Evolutionary conservation across 2,113 vertebrate species (phyloP), one percentile per base, ranked within the genome.

Genomic region (Caracal caracal): DNA sequence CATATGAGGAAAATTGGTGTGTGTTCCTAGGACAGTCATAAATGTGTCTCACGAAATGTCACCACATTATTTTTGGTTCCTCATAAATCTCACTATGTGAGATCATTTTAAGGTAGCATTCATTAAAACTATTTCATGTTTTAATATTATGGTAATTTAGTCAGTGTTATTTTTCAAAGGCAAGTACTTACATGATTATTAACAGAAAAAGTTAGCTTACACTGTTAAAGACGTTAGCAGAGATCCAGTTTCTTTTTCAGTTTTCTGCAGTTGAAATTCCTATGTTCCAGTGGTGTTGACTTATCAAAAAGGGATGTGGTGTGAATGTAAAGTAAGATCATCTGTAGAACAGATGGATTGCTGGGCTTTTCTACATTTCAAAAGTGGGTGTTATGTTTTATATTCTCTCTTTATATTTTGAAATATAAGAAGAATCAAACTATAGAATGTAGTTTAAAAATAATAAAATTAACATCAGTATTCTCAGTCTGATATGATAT

Each of bases 131-230:
- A 35, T 59, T 79, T 89, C 35, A 35, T n/a, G 28, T 85, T 80
- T 94, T 83, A 90, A 95, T 82, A 95, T 47, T 68, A 96, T 93
- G 81, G 10, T 96, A 94, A 98, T 94, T 86, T 91, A 96, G 76
- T 90, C 51, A 91, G 47, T 82, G 37, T 43, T 95, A 80, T 93
- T 78, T 95, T 96, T 84, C 68, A 97, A 66, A 95, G 49, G 17
- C 35, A 93, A 93, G 20, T 49, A 78, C 93, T 85, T 84, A 65
- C 2, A n/a, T 71, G 59, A 53, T 81, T 95, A 94, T 90, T 96
- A 92, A 65, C 9, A 95, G 26, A 51, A 73, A 90, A 96, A 85
- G 35, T 51, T 91, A 93, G 3, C 51, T 88, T 84, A 24, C 26
- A 3, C 12, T 65, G n/a, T 47, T 63, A 61, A 86, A 87, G 33